Evolutionary conservation across 1,140 invertebrate species (phyloP).

Genomic region (Drosophila burlai): DNA sequence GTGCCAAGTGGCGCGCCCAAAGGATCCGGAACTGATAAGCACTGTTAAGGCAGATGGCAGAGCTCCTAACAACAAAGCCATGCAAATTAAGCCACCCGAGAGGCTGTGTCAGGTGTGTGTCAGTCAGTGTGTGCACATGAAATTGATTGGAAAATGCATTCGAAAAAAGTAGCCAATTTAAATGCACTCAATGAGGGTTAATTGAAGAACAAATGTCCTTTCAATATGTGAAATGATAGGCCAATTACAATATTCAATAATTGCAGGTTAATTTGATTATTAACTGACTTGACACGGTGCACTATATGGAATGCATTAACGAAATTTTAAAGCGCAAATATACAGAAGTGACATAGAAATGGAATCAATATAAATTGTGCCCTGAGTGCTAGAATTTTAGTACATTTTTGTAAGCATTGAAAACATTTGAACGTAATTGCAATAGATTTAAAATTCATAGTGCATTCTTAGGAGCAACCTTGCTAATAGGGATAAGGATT

Average conservation of each 20-base stretch:
- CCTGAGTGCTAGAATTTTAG: too few species aligned
- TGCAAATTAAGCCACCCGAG: conserved; percentile 40
- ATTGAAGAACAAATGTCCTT: conserved; percentile 21
- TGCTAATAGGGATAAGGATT: background rate
- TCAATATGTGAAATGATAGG: conserved; percentile 26
- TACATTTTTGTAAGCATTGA: background rate
- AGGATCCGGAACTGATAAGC: conserved; percentile 43
- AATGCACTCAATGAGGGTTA: conserved; percentile 25
- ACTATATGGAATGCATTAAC: background rate
- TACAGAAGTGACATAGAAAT: background rate
- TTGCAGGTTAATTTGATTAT: conserved; percentile 6
- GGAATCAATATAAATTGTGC: background rate
- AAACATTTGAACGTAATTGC: accelerated
- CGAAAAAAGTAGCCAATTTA: conserved; percentile 23
- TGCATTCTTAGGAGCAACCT: background rate
- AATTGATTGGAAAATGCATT: conserved; percentile 47
- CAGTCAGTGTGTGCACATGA: conserved; percentile 22
- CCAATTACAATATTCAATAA: conserved; percentile 17
- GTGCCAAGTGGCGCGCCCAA: conserved; percentile 8
- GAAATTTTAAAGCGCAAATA: background rate
- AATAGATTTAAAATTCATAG: background rate
- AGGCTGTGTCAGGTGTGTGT: conserved; percentile 10
- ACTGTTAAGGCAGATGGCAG: conserved; percentile 36
- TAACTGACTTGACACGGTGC: conserved; percentile 1
- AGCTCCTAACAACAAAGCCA: conserved; percentile 17